These are phyloP conservation scores for Sciurus niger DNA, from an alignment of 2,113 vertebrate species.

Conservation along the genomic window DNA sequence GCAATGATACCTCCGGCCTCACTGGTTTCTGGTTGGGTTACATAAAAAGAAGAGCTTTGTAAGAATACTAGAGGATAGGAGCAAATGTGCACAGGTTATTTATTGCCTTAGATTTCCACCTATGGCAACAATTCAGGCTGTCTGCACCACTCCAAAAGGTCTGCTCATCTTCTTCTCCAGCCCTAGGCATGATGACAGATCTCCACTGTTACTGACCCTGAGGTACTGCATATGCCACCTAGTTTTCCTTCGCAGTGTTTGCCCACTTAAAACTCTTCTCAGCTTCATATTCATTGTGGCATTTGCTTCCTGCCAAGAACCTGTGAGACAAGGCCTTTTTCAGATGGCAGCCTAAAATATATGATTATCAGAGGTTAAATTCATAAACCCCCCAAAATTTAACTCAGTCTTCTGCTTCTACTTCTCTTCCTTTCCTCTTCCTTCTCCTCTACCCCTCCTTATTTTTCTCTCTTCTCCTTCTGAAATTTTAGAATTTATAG, in stretches of 20 bases:
- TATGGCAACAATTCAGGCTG: neutral
- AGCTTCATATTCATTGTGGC: neutral
- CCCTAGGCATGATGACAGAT: neutral
- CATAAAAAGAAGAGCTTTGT: neutral
- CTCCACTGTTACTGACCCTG: no score
- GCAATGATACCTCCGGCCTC: rapidly evolving
- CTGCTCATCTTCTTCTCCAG: neutral
- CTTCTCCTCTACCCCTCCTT: neutral
- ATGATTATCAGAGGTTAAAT: neutral
- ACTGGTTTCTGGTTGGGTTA: neutral
- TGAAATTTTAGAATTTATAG: neutral
- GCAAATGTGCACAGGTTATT: neutral
- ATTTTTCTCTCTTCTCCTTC: neutral
- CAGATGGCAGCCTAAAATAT: neutral
- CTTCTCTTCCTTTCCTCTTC: neutral
- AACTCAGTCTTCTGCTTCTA: neutral
- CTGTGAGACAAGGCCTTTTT: neutral
- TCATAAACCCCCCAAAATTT: neutral
- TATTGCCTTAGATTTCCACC: neutral
- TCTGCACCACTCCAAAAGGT: neutral
- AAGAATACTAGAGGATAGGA: neutral
- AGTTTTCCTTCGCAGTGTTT: neutral
- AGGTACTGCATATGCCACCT: rapidly evolving
- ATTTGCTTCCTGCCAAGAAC: neutral
- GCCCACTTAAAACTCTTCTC: neutral